A percentile compares a stretch with the other conserved stretches of the same genome.
phyloP scores from a whole-genome alignment of 2,113 vertebrate species.

The Tor tambroides region DNA sequence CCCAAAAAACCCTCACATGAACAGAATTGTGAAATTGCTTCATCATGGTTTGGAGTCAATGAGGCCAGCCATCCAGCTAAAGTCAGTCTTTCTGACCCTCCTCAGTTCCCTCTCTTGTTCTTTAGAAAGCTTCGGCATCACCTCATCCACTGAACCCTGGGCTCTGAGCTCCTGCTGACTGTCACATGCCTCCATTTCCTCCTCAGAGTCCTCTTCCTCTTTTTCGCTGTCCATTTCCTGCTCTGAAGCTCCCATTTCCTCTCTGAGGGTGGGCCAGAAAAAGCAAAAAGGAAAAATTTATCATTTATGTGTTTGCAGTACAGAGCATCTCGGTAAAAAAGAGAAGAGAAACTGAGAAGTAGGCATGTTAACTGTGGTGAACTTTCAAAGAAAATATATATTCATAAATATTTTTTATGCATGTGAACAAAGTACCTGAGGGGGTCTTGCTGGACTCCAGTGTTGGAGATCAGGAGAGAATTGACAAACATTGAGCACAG shows the following conservation, averaged over 20 bases:
- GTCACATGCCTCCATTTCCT: slow-evolving; percentile 71
- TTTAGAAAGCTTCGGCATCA: slow-evolving; percentile 74
- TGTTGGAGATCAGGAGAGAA: slow-evolving; percentile 83
- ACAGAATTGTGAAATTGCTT: not conserved
- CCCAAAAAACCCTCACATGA: not conserved
- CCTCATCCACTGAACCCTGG: slow-evolving; percentile 56
- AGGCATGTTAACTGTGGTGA: not conserved
- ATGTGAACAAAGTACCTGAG: not conserved
- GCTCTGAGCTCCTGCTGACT: slow-evolving; percentile 56
- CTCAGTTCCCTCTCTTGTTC: slow-evolving; percentile 82
- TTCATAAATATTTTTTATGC: not conserved
- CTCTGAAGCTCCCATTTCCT: slow-evolving; percentile 66
- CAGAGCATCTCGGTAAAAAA: not conserved
- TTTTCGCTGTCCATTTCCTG: slow-evolving; percentile 84
- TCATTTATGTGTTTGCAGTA: not conserved
- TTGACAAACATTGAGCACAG: slow-evolving; percentile 88
- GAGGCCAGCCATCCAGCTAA: slow-evolving; percentile 80
- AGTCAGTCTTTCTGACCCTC: slow-evolving; percentile 84
- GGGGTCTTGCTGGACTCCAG: slow-evolving; percentile 65
- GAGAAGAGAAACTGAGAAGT: not conserved
- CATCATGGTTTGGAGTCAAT: slow-evolving; percentile 55
- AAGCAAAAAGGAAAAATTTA: not conserved
- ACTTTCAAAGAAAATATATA: not conserved
- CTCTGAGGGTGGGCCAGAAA: not conserved
- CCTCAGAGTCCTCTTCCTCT: slow-evolving; percentile 81